phyloP scores from a whole-genome alignment of 30 jellyfish, hydroid and myxozoan genomes.

The Mastigias papua region DNA sequence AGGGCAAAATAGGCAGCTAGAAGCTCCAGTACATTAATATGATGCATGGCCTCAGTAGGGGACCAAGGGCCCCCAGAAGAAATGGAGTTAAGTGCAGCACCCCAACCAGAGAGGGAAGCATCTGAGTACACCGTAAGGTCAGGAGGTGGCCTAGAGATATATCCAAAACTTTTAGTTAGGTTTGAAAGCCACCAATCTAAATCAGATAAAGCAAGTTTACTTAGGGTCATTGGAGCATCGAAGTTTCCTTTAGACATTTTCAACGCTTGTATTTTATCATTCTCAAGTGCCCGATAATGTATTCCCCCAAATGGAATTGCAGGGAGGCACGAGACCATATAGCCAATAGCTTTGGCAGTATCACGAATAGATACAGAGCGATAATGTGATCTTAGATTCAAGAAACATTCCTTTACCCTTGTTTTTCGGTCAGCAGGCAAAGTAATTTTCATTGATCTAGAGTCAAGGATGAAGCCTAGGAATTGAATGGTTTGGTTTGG shows the following conservation, averaged over 20 bases:
- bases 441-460: slow-evolving; percentile 15
- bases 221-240: slow-evolving; percentile 1
- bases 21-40: slow-evolving; percentile 24
- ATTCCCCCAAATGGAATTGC: slow-evolving; percentile 41
- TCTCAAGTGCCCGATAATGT: slow-evolving; percentile 2
- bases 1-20: slow-evolving; percentile 29
- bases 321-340: slow-evolving; percentile 55
- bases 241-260: slow-evolving; percentile 3
- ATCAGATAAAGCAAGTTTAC: slow-evolving; percentile 5
- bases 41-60: slow-evolving; percentile 13
- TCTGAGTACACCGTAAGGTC: slow-evolving; percentile 32
- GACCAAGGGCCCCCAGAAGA: slow-evolving; percentile 51
- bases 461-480: slow-evolving; percentile 32
- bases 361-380: slow-evolving; percentile 17
- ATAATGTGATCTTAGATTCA: background rate
- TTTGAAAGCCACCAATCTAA: slow-evolving; percentile 49
- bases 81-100: slow-evolving; percentile 16
- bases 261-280: slow-evolving; percentile 14
- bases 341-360: slow-evolving; percentile 54
- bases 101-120: slow-evolving; percentile 55
- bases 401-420: slow-evolving; percentile 7
- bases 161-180: background rate
- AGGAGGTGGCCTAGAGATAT: slow-evolving; percentile 18
- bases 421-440: slow-evolving; percentile 9
- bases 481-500: slow-evolving; percentile 25